phyloP scores from a whole-genome alignment of 2,113 vertebrate species.

The Microcebus murinus region DNA sequence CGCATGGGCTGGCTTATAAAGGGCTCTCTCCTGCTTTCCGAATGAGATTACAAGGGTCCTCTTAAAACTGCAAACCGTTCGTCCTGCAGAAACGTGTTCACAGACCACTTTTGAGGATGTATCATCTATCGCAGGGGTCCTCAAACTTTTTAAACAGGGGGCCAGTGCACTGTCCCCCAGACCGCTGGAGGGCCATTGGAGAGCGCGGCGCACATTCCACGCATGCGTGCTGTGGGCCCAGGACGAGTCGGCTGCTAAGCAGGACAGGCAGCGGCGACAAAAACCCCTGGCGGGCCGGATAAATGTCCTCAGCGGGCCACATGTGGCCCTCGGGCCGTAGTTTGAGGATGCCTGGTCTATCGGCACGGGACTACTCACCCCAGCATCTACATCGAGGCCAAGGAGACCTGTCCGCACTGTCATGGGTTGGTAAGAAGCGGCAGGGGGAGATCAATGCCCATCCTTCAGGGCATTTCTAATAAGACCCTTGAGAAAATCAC shows the following conservation, averaged over 20 bases:
- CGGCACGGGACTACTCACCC: background rate
- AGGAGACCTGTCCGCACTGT: background rate
- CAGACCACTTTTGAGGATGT: background rate
- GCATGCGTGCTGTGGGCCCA: too few relatives aligned
- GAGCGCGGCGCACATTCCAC: too few relatives aligned
- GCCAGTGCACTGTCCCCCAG: too few relatives aligned
- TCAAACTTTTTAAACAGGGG: too few relatives aligned
- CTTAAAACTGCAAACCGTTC: background rate
- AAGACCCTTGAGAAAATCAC: background rate
- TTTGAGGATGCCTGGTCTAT: too few relatives aligned
- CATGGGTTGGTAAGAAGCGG: background rate
- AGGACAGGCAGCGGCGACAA: too few relatives aligned
- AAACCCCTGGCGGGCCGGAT: too few relatives aligned
- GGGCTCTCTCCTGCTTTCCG: background rate
- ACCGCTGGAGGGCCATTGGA: too few relatives aligned
- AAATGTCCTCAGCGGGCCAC: too few relatives aligned
- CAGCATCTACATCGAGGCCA: fast-evolving
- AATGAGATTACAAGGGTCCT: background rate
- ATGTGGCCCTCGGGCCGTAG: too few relatives aligned
- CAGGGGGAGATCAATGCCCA: background rate
- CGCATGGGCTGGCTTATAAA: background rate
- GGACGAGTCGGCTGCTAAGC: too few relatives aligned
- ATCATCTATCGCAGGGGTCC: too few relatives aligned
- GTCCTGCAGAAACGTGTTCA: background rate
- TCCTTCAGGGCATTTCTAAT: background rate